Evolutionary conservation across 2,888 invertebrate genomes (phyloP), one percentile per base, ranked within the genome.

Genomic region (Phyllotreta cruciferae): DNA sequence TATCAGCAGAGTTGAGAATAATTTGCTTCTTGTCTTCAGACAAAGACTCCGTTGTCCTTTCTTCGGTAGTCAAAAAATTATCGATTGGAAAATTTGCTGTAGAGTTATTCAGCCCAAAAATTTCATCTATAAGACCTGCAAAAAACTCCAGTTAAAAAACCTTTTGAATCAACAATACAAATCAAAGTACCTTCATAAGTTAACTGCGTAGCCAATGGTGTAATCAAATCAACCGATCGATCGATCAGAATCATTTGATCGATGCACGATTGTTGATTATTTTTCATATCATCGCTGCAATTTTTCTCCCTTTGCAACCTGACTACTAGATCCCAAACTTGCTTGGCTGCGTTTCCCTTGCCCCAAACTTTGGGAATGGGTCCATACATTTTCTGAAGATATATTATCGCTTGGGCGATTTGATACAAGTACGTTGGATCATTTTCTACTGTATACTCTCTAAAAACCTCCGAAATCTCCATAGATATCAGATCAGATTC

Each of bases 401-500:
- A 89, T 68, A 93, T 89, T 56, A 98, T 82, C 0, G 96, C 93
- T 76, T 92, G 90, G 0, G 97, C 96, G 0, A 93, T 89, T 80
- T 94, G 90, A 80, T 93, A 94, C 54, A 97, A 83, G 70, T 91
- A 90, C 0, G 94, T 93, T 0, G 93, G 92, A 80, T 98, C 97
- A 68, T 92, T 93, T 79, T 97, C 94, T 61, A 98, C 82, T 66
- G 90, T 87, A 75, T 91, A 92, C 79, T 98, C 97, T 64, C 89
- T 89, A 73, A 89, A 95, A 13, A 92, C 89, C 74, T 88, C 86
- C 36, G 90, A 88, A 69, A 93, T 84, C 81, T 98, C 97, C 89
- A 98, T 90, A 0, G 97, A 96, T 73, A 98, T 86, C 7, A 98
- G 85, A 82, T 98, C 98, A 74, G 88, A 90, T 74, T 98, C 97